Percentiles rank a stretch among this genome's conserved stretches.
Conservation (phyloP, 2,888 invertebrate species). For the Fissipunctia ypsillon region DNA sequence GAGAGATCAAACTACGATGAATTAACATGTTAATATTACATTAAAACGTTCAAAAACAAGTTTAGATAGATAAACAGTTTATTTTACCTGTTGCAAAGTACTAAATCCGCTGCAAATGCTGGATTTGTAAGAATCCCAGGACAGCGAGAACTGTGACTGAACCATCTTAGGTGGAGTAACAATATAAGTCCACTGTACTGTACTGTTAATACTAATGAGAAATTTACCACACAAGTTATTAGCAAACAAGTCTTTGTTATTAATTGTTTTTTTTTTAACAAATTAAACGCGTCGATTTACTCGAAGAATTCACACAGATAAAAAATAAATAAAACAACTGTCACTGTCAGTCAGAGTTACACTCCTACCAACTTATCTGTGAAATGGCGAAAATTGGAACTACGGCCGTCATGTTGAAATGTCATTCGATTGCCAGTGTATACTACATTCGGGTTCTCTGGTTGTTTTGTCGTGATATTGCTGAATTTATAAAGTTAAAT, state of each 20-base stretch:
- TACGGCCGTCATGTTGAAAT: too few species aligned
- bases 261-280: constrained; percentile 7
- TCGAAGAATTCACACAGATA: constrained; percentile 21
- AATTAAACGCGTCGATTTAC: not conserved
- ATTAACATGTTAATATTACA: not conserved
- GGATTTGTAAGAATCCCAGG: constrained; percentile 85
- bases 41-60: not conserved
- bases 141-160: constrained; percentile 82
- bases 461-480: too few species aligned
- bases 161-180: constrained; percentile 71
- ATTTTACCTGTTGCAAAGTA: constrained; percentile 84
- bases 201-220: constrained; percentile 2
- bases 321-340: constrained; percentile 2
- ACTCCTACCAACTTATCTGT: too few species aligned
- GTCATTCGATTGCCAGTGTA: too few species aligned
- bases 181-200: not conserved
- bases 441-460: too few species aligned
- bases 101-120: constrained; percentile 86
- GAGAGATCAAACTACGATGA: not conserved
- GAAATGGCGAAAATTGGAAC: too few species aligned
- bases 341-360: constrained; percentile 25
- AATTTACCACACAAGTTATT: not conserved
- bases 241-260: not conserved
- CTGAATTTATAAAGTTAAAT: too few species aligned
- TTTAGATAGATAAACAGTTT: not conserved